Conservation (phyloP, 2,113 vertebrate genomes). For the Melanotaenia duboulayi region DNA sequence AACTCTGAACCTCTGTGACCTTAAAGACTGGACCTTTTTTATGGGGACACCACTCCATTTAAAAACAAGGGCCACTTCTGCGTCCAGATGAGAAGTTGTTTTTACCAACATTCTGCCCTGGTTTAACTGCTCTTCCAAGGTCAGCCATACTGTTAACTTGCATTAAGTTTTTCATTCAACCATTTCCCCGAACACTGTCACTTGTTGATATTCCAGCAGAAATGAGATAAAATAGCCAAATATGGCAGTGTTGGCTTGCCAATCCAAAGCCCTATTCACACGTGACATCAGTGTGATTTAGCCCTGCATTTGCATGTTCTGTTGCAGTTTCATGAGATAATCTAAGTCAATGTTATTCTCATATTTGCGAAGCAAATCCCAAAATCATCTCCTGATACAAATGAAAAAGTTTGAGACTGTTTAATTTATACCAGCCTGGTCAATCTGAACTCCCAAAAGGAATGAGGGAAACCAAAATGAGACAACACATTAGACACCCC, state of each 20-base stretch:
- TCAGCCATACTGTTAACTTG: slow-evolving; percentile 8
- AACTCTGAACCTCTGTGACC: slow-evolving; percentile 57
- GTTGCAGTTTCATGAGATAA: slow-evolving; percentile 22
- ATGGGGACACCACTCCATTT: slow-evolving; percentile 42
- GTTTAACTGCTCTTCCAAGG: slow-evolving; percentile 29
- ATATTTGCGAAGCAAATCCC: slow-evolving; percentile 38
- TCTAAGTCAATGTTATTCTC: slow-evolving; percentile 30
- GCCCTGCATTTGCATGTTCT: slow-evolving; percentile 16
- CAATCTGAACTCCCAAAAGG: not conserved
- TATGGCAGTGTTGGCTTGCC: not conserved
- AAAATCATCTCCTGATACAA: slow-evolving; percentile 36
- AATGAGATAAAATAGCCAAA: not conserved
- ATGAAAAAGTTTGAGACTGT: not conserved
- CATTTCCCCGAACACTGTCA: not conserved
- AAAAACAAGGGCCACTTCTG: slow-evolving; percentile 18
- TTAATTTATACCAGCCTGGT: slow-evolving; percentile 2
- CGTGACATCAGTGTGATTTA: slow-evolving; percentile 12
- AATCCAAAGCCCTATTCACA: slow-evolving; percentile 13
- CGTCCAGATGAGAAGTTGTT: slow-evolving; percentile 34
- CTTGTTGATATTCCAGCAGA: slow-evolving; percentile 20
- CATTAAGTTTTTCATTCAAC: not conserved
- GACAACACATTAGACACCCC: not conserved
- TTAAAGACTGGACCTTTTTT: slow-evolving; percentile 43
- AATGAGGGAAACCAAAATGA: not conserved
- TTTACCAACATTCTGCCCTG: slow-evolving; percentile 15